These are phyloP conservation scores for Murina feae DNA, from an alignment of 2,113 vertebrate genomes.

Conservation along the genomic window DNA sequence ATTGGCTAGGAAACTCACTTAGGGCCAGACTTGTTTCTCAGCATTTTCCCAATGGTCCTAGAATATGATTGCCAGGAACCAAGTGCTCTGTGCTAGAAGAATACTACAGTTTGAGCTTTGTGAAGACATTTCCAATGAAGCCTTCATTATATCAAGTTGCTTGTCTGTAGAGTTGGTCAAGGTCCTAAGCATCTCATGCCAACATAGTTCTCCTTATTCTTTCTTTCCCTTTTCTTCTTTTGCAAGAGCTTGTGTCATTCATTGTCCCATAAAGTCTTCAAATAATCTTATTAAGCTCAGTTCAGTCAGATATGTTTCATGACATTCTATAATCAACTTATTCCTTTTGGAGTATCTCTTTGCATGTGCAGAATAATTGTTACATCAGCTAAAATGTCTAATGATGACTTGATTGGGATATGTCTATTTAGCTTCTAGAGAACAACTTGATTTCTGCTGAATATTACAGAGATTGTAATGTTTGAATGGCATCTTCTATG, in stretches of 20 bases:
- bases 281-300: background rate
- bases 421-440: background rate
- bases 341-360: background rate
- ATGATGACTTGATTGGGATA: background rate
- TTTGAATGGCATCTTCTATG: background rate
- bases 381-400: background rate
- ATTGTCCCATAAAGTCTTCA: background rate
- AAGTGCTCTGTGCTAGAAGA: background rate
- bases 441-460: background rate
- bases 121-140: background rate
- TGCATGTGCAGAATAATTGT: background rate
- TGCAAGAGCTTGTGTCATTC: background rate
- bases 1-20: background rate
- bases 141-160: background rate
- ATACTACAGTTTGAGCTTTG: no score
- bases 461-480: background rate
- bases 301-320: background rate
- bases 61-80: no score
- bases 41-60: background rate
- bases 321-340: background rate
- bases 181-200: no score
- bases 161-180: background rate
- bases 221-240: no score
- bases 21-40: background rate
- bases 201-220: background rate